Evolutionary conservation across 2,888 invertebrate genomes (phyloP).

Genomic region (Labia minor): DNA sequence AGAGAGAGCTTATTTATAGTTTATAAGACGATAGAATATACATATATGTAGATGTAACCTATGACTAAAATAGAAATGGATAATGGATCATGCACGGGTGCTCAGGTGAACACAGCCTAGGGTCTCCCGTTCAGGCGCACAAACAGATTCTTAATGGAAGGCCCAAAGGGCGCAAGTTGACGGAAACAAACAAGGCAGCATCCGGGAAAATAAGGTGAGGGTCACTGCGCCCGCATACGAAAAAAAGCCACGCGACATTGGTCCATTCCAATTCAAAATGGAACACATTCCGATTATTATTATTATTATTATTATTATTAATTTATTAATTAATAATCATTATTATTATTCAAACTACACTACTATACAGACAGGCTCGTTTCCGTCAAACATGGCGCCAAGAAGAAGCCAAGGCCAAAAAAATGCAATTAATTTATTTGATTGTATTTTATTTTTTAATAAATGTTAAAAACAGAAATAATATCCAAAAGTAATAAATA

Average conservation of each 20-base stretch:
- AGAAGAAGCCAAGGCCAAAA: background rate
- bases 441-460: no score
- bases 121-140: slow-evolving; percentile 13
- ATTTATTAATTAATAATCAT: no score
- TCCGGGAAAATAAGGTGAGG: background rate
- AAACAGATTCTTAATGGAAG: background rate
- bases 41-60: slow-evolving; percentile 15
- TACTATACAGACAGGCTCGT: slow-evolving; percentile 4
- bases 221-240: slow-evolving; percentile 5
- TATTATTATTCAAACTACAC: slow-evolving; percentile 13
- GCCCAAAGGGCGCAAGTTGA: slow-evolving; percentile 7
- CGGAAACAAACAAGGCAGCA: slow-evolving; percentile 13
- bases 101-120: slow-evolving; percentile 13
- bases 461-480: background rate
- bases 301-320: no score
- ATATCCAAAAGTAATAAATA: background rate
- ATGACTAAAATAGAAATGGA: slow-evolving; percentile 7
- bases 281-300: background rate
- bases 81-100: slow-evolving; percentile 13
- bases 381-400: slow-evolving; percentile 5
- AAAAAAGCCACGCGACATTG: background rate
- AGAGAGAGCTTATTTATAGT: no score
- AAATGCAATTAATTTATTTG: background rate
- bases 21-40: background rate
- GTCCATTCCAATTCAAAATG: background rate